Percentiles rank a stretch among this genome's conserved stretches.
Conservation (phyloP, 2,113 vertebrate genomes). For the Colaptes auratus region DNA sequence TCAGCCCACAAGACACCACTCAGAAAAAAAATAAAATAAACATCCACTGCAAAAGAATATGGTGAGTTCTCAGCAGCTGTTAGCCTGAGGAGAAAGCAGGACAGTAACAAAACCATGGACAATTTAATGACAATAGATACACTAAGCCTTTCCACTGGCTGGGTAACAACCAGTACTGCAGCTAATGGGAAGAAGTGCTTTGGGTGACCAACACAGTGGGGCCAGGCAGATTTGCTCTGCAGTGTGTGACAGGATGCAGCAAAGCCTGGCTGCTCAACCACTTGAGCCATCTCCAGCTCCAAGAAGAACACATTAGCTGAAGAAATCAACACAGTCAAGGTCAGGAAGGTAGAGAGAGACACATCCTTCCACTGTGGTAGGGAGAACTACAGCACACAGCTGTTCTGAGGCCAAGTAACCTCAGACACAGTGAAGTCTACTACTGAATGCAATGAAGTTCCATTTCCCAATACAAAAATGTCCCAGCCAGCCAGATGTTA, state of each 20-base stretch:
- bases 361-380: rapidly evolving
- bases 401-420: neutral
- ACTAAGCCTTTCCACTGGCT: neutral
- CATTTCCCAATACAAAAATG: neutral
- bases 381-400: neutral
- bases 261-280: rapidly evolving
- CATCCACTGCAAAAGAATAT: neutral
- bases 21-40: neutral
- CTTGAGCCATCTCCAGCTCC: neutral
- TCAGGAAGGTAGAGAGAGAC: neutral
- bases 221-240: neutral
- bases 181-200: neutral
- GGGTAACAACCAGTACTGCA: neutral
- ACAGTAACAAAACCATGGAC: neutral
- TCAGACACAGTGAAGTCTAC: neutral
- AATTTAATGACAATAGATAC: rapidly evolving
- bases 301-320: neutral
- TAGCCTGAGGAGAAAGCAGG: neutral
- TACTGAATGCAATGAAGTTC: rapidly evolving
- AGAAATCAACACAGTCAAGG: neutral
- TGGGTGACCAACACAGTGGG: rapidly evolving
- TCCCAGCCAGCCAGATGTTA: neutral
- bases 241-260: neutral
- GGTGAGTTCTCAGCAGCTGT: neutral
- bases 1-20: neutral